These are phyloP conservation scores for Archivesica marissinica DNA, from an alignment of 1,140 invertebrate genomes.

Conservation along the genomic window DNA sequence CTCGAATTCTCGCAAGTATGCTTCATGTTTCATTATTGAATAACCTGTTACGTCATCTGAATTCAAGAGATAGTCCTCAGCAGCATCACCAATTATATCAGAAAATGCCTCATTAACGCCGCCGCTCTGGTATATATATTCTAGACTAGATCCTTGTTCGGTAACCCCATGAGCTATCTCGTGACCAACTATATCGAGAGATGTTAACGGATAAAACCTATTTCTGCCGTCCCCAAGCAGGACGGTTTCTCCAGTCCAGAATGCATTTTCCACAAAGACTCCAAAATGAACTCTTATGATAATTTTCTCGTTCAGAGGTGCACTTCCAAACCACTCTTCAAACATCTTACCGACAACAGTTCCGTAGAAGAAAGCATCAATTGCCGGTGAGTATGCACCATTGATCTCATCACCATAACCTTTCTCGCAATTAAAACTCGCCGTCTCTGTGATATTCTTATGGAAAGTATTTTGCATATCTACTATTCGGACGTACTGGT, in stretches of 20 bases:
- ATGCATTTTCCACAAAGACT: conserved; percentile 49
- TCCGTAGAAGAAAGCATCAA: conserved; percentile 71
- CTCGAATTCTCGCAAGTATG: conserved; percentile 51
- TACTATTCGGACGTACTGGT: conserved; percentile 68
- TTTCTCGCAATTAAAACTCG: conserved; percentile 43
- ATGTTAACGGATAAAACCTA: conserved; percentile 63
- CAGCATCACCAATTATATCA: conserved; percentile 71
- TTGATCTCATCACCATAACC: conserved; percentile 67
- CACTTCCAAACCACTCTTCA: conserved; percentile 63
- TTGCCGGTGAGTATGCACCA: conserved; percentile 69
- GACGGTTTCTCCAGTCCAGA: conserved; percentile 61
- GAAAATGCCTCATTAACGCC: conserved; percentile 76
- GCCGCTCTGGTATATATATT: conserved; percentile 66
- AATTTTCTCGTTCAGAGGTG: conserved; percentile 59
- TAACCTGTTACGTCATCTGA: conserved; percentile 57
- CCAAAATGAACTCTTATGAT: conserved; percentile 70
- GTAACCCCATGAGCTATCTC: conserved; percentile 73
- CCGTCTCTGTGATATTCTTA: conserved; percentile 11
- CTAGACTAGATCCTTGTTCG: conserved; percentile 67
- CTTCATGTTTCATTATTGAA: conserved; percentile 38
- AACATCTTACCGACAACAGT: conserved; percentile 69
- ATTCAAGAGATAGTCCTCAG: conserved; percentile 40
- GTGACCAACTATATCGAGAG: conserved; percentile 69
- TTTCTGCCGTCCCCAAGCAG: conserved; percentile 67
- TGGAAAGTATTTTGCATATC: conserved; percentile 56